Evolutionary conservation across 2,888 invertebrate species (phyloP), one percentile per base, ranked within the genome.

Genomic region (Lamellibrachia satsuma): DNA sequence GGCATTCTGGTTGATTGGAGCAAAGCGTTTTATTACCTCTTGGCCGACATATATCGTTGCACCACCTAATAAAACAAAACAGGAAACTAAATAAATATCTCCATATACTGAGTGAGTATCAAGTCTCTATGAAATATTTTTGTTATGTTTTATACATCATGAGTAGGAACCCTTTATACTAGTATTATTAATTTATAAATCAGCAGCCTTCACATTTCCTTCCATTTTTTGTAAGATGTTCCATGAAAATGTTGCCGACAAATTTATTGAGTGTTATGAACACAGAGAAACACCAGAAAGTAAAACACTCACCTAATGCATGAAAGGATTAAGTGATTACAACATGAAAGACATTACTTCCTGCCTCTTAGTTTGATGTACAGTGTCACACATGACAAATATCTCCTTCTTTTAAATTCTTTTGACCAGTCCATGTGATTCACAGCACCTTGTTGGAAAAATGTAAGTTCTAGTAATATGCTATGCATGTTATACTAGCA

Each of bases 11-110:
- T 92, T 93, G 75, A 94, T 93, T 9, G 94, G 94, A 2, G 94
- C 90, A 11, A 92, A 60, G 27, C 90, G 92, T 90, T 93, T 93
- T 90, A 94, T 90, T 52, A 94, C 90, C 90, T 95, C 94, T 91
- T 95, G 95, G 7, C 93, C 93, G 27, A 95, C 60, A 92, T 94
- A 94, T 4, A 93, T 93, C 8, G 92, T 93, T 8, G 94, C 94
- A 52, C 93, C 93, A 90, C 93, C 95, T 39, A 39, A 39, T 39
- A 39, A 39, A 39, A 92, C 11, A 91, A 91, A 39, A 4, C 52
- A 90, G 39, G 52, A 52, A 51, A 57, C 57, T 22, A 52, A 11
- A 15, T 39, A 3, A 39, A 11, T 39, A 91, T 9, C 22, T 39
- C n/a, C n/a, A 75, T 75, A 92, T n/a, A 39, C 11, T 92, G 39